These are phyloP conservation scores for Drosophila bocqueti DNA, from an alignment of 1,140 invertebrate species.

Conservation along the genomic window DNA sequence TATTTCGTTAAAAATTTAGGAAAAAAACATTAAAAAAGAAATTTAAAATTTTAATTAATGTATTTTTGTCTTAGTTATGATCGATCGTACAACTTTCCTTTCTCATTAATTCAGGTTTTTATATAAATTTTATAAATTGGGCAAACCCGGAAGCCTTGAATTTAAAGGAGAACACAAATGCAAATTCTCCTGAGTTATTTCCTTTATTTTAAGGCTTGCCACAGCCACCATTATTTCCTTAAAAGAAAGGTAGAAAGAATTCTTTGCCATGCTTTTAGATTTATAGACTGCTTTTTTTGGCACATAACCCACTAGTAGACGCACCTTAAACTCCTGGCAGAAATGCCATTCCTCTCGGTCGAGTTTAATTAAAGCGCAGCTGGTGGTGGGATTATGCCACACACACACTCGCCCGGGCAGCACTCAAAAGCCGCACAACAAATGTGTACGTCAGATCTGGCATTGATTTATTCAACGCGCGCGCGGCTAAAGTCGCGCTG, in stretches of 20 bases:
- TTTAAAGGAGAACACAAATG: not conserved
- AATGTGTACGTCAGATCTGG: conserved; percentile 61
- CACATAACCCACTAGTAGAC: conserved; percentile 8
- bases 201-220: not conserved
- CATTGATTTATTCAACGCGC: conserved; percentile 73
- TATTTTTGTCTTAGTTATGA: too few species aligned
- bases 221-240: not conserved
- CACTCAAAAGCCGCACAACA: conserved; percentile 23
- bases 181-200: not conserved
- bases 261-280: conserved; percentile 40
- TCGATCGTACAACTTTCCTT: too few species aligned
- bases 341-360: conserved; percentile 27
- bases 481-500: conserved; percentile 59
- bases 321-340: conserved; percentile 29
- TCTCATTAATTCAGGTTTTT: not conserved
- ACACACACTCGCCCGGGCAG: not conserved
- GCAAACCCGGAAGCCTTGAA: not conserved
- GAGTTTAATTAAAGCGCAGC: conserved; percentile 71
- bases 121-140: not conserved
- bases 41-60: too few species aligned
- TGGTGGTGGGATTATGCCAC: conserved; percentile 61
- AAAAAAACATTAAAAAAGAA: too few species aligned
- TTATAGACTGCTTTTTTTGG: conserved; percentile 46
- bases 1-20: too few species aligned
- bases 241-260: conserved; percentile 23